phyloP scores from a whole-genome alignment of 2,888 invertebrate species.

The Morpho achilles region DNA sequence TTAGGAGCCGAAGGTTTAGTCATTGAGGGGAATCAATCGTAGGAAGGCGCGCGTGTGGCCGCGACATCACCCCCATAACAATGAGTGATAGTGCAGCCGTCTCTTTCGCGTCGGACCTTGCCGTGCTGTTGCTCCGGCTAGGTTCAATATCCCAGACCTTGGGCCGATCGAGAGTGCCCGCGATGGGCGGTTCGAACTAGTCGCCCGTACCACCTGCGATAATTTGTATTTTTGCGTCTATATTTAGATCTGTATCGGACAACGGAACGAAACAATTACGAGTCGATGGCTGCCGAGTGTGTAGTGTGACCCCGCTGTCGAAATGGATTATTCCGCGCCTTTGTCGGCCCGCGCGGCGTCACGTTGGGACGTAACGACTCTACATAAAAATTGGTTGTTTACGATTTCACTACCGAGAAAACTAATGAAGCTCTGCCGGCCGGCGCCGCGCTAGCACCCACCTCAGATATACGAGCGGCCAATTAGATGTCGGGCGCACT shows the following conservation, averaged over 20 bases:
- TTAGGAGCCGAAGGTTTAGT: conserved; percentile 55
- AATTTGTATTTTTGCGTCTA: conserved; percentile 56
- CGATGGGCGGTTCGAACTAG: conserved; percentile 64
- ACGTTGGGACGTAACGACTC: conserved; percentile 60
- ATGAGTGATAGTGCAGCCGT: conserved; percentile 74
- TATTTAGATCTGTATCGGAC: conserved; percentile 52
- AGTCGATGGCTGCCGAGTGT: conserved; percentile 13
- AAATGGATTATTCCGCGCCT: conserved; percentile 51
- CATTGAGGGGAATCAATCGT: conserved; percentile 50
- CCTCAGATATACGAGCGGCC: conserved; percentile 64
- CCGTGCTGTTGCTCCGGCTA: conserved; percentile 68
- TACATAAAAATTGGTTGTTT: conserved; percentile 64
- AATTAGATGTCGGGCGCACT: conserved; percentile 77
- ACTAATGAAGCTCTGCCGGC: conserved; percentile 71
- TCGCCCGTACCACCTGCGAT: conserved; percentile 61
- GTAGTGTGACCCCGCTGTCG: conserved; percentile 28
- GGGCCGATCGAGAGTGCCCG: conserved; percentile 62
- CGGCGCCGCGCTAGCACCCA: conserved; percentile 52
- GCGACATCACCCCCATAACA: conserved; percentile 73
- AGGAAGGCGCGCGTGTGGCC: conserved; percentile 60
- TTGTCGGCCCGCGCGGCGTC: conserved; percentile 54
- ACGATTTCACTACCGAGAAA: conserved; percentile 73
- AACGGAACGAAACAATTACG: conserved; percentile 37
- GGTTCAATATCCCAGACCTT: conserved; percentile 79
- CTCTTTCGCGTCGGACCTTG: conserved; percentile 68